A percentile compares a stretch with the other conserved stretches of the same genome.
phyloP scores from a whole-genome alignment of 2,888 invertebrate species.

The Shargacucullia verbasci region DNA sequence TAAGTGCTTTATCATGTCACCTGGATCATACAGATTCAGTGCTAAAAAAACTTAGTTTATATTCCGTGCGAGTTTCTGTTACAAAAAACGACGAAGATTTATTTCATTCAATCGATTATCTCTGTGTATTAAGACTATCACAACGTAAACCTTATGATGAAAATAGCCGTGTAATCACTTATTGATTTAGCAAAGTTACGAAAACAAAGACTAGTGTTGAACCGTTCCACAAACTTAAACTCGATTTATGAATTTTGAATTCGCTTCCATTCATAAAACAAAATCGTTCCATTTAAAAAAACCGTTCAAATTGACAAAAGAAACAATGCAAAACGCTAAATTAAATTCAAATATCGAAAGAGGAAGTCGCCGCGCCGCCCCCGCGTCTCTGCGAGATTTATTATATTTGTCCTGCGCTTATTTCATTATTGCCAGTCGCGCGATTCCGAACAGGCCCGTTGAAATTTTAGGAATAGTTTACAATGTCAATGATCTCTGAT shows the following conservation, averaged over 20 bases:
- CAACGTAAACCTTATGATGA: no score
- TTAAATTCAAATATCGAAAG: conserved; percentile 89
- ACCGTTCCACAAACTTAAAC: background rate
- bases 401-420: conserved; percentile 89
- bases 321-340: conserved; percentile 83
- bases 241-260: conserved; percentile 24
- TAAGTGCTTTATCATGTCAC: conserved; percentile 39
- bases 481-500: conserved; percentile 56
- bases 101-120: no score
- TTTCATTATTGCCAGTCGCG: conserved; percentile 86
- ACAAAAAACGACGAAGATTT: background rate
- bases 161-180: no score
- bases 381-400: conserved; percentile 86
- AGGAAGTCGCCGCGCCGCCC: conserved; percentile 85
- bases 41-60: conserved; percentile 11
- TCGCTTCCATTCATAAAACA: conserved; percentile 5
- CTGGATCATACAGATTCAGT: conserved; percentile 21
- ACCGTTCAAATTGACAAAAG: conserved; percentile 75
- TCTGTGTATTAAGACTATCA: no score
- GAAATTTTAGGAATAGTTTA: conserved; percentile 72
- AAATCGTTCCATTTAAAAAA: conserved; percentile 52
- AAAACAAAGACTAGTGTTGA: conserved; percentile 1
- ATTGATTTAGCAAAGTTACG: no score
- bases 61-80: conserved; percentile 11
- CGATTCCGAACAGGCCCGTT: conserved; percentile 72